Conservation (phyloP, 2,888 invertebrate genomes). For the Erpobdella octoculata region DNA sequence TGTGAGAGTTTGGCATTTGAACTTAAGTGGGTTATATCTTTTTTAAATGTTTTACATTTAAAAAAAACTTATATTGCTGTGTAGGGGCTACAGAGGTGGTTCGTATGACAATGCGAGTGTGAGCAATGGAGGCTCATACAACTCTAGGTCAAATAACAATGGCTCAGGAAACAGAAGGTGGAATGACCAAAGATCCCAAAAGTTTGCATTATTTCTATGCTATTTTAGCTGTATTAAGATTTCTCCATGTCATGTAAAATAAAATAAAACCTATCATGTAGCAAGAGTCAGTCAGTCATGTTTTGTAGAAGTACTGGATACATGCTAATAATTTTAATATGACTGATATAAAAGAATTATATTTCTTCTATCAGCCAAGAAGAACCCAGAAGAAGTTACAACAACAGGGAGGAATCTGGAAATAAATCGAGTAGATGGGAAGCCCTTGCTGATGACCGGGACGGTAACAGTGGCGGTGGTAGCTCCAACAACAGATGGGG, state of each 20-base stretch:
- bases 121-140: constrained; percentile 13
- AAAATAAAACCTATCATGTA: too few relatives aligned
- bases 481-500: constrained; percentile 21
- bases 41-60: background rate
- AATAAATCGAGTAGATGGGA: constrained; percentile 21
- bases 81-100: constrained; percentile 20
- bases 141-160: constrained; percentile 19
- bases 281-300: too few relatives aligned
- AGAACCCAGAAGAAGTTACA: background rate
- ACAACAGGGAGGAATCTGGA: background rate
- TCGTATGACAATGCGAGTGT: constrained; percentile 9
- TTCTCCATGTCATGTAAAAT: background rate
- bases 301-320: too few relatives aligned
- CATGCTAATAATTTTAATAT: too few relatives aligned
- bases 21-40: background rate
- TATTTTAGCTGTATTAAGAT: background rate
- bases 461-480: background rate
- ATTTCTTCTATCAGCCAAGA: constrained; percentile 11
- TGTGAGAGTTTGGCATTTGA: background rate
- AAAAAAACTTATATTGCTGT: too few relatives aligned
- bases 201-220: background rate
- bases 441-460: constrained; percentile 4
- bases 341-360: too few relatives aligned
- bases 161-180: constrained; percentile 18
- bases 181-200: constrained; percentile 18